A percentile compares a stretch with the other conserved stretches of the same genome.
These are phyloP conservation scores for Platerodrilus igneus DNA, from an alignment of 2,888 invertebrate genomes.

Conservation along the genomic window DNA sequence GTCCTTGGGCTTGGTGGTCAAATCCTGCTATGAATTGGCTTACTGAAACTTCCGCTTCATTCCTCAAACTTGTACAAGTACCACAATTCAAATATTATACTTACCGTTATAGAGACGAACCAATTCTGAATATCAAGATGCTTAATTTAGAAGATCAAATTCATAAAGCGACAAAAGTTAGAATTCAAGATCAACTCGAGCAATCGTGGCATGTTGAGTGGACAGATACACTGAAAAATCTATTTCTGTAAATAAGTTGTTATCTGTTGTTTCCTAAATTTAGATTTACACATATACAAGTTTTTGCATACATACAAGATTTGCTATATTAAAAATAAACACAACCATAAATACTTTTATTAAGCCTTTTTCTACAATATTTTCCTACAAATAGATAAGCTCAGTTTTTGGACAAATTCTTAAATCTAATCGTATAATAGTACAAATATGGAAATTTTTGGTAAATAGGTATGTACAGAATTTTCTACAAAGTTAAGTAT, in stretches of 20 bases:
- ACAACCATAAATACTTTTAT: too few species aligned
- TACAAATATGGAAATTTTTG: too few species aligned
- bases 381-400: too few species aligned
- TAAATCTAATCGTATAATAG: too few species aligned
- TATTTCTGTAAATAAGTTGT: slow-evolving; percentile 11
- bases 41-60: slow-evolving; percentile 37
- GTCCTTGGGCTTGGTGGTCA: slow-evolving; percentile 48
- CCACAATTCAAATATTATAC: slow-evolving; percentile 25
- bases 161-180: slow-evolving; percentile 42
- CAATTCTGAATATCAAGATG: slow-evolving; percentile 34
- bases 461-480: too few species aligned
- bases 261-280: slow-evolving; percentile 17
- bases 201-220: slow-evolving; percentile 47
- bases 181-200: slow-evolving; percentile 46
- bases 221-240: slow-evolving; percentile 37
- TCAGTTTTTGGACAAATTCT: too few species aligned
- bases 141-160: slow-evolving; percentile 42
- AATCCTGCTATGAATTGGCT: slow-evolving; percentile 45
- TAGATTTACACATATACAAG: too few species aligned
- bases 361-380: too few species aligned
- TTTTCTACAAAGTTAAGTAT: too few species aligned
- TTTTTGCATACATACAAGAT: too few species aligned
- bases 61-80: slow-evolving; percentile 31
- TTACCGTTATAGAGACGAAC: slow-evolving; percentile 33
- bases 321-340: too few species aligned